Evolutionary conservation across 2,888 invertebrate species (phyloP).

Genomic region (Ecdyonurus torrentis): DNA sequence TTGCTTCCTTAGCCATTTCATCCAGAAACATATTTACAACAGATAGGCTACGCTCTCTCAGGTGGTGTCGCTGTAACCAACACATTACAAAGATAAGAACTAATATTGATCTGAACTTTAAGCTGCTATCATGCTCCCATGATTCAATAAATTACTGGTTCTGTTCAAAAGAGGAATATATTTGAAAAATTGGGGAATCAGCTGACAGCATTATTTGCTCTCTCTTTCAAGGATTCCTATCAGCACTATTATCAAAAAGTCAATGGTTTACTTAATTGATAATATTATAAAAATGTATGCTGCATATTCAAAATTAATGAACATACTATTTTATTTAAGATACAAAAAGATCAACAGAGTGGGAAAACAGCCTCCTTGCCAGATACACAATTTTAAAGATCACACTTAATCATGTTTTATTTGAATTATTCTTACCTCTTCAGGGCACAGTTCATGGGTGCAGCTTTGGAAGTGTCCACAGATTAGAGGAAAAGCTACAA

Average conservation of each 20-base stretch:
- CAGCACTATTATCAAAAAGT: no score
- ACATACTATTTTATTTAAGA: not conserved
- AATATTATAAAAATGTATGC: no score
- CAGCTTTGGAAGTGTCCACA: slow-evolving; percentile 97
- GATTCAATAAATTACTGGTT: no score
- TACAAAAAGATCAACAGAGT: not conserved
- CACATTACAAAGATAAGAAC: no score
- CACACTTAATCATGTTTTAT: not conserved
- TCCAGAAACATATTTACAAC: slow-evolving; percentile 96
- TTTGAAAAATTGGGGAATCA: no score
- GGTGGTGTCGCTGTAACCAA: slow-evolving; percentile 73
- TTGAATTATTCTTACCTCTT: slow-evolving; percentile 44
- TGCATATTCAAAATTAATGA: not conserved
- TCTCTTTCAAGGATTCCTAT: no score
- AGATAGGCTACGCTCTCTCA: slow-evolving; percentile 84
- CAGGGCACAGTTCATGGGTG: slow-evolving; percentile 95
- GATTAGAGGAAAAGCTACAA: slow-evolving; percentile 92
- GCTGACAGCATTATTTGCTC: no score
- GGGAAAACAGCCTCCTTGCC: not conserved
- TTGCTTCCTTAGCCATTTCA: slow-evolving; percentile 97
- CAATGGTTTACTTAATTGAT: no score
- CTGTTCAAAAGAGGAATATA: no score
- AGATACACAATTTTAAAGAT: not conserved
- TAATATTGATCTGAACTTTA: no score
- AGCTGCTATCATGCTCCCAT: no score